Percentiles rank a stretch among this genome's conserved stretches.
phyloP scores from a whole-genome alignment of 2,113 vertebrate genomes.

The Cromileptes altivelis region DNA sequence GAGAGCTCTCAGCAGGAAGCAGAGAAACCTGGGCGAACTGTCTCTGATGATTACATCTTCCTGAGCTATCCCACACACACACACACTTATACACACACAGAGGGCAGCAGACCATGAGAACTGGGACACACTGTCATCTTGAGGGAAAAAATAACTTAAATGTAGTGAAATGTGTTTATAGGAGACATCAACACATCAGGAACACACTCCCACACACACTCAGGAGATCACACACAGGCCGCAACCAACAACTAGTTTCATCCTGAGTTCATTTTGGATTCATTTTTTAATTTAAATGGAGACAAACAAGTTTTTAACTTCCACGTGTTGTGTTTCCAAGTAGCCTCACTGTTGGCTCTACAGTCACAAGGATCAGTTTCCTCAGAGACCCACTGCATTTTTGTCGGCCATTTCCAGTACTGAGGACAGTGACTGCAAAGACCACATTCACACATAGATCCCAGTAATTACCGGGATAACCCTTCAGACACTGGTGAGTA shows the following conservation, averaged over 20 bases:
- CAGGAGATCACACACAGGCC: not conserved
- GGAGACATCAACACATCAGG: not conserved
- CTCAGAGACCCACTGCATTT: no score
- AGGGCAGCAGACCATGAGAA: not conserved
- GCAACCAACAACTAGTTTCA: not conserved
- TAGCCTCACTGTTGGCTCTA: no score
- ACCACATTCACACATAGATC: no score
- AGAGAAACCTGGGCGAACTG: constrained; percentile 13
- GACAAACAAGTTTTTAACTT: no score
- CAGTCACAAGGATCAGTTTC: no score
- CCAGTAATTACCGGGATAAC: no score
- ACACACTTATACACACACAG: not conserved
- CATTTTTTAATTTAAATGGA: no score
- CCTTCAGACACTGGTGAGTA: no score
- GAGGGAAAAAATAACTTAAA: not conserved
- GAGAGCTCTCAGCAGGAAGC: constrained; percentile 16
- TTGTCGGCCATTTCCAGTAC: no score
- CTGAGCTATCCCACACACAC: not conserved
- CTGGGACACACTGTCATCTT: constrained; percentile 17
- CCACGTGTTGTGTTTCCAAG: no score
- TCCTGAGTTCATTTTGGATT: no score
- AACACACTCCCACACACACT: not conserved
- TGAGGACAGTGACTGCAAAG: no score
- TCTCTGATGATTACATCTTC: constrained; percentile 34
- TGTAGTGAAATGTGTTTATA: not conserved